phyloP scores from a whole-genome alignment of 2,797 vertebrate genomes.

The Babyrousa celebensis region DNA sequence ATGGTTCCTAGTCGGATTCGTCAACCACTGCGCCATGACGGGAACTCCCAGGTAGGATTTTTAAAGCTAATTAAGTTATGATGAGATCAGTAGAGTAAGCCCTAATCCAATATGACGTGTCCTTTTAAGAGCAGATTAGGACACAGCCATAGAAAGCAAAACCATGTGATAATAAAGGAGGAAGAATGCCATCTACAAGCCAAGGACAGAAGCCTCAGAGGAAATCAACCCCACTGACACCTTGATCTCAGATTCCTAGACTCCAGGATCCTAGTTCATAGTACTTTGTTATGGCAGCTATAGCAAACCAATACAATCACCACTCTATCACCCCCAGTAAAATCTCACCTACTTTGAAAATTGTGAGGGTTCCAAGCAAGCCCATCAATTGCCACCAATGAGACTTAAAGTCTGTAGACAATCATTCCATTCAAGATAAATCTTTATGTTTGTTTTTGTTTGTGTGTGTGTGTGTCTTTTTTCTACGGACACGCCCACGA shows the following conservation, averaged over 20 bases:
- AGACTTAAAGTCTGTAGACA: neutral
- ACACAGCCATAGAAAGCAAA: neutral
- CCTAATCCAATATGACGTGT: neutral
- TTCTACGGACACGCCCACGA: no score
- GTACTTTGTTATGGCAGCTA: neutral
- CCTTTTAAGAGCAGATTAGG: neutral
- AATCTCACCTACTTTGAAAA: constrained; percentile 45
- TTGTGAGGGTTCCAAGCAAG: neutral
- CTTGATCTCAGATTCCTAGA: neutral
- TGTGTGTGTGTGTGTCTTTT: no score
- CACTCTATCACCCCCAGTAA: neutral
- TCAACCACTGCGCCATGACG: no score
- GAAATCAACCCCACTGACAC: neutral
- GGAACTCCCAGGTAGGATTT: neutral
- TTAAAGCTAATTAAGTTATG: constrained; percentile 20
- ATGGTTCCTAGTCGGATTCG: no score
- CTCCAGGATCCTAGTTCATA: neutral
- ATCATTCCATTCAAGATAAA: neutral
- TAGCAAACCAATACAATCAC: neutral
- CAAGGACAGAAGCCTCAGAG: neutral
- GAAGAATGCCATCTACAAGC: neutral
- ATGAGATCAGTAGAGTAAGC: neutral
- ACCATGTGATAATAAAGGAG: neutral
- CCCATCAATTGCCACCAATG: neutral
- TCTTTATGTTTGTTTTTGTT: neutral